phyloP scores from a whole-genome alignment of 30 jellyfish, hydroid and myxozoan genomes.

The Sanderia malayensis region DNA sequence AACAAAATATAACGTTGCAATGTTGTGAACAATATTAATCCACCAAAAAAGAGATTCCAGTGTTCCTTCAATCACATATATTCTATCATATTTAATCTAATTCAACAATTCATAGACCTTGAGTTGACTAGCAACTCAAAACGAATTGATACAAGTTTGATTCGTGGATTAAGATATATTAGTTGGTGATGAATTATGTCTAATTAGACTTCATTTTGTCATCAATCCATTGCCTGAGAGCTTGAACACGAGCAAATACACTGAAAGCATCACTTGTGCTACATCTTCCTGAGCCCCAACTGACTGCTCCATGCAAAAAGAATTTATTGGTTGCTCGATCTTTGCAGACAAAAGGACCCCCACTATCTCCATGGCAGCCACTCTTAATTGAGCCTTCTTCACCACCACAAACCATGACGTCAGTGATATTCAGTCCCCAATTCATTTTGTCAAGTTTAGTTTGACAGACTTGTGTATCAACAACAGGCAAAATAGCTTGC shows the following conservation, averaged over 20 bases:
- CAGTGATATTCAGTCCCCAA: constrained; percentile 37
- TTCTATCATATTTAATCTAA: no score
- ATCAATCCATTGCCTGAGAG: constrained; percentile 57
- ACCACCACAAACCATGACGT: constrained; percentile 67
- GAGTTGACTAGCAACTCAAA: no score
- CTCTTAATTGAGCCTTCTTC: constrained; percentile 34
- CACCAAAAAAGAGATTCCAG: no score
- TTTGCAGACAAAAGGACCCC: constrained; percentile 80
- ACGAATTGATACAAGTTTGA: no score
- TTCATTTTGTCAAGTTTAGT: constrained; percentile 30
- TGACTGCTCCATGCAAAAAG: constrained; percentile 72
- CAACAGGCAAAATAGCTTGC: constrained; percentile 56
- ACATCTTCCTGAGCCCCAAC: constrained; percentile 82
- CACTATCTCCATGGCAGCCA: constrained; percentile 87
- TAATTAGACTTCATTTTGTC: constrained; percentile 4
- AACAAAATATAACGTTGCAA: no score
- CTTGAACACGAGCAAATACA: constrained; percentile 72
- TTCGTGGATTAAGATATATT: no score
- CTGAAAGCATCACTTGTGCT: constrained; percentile 38
- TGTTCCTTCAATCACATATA: no score
- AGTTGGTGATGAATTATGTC: no score
- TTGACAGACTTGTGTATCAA: constrained; percentile 38
- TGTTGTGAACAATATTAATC: no score
- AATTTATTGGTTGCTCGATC: constrained; percentile 28
- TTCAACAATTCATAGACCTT: no score